phyloP scores from a whole-genome alignment of 2,113 vertebrate species.

The Burhinus oedicnemus region DNA sequence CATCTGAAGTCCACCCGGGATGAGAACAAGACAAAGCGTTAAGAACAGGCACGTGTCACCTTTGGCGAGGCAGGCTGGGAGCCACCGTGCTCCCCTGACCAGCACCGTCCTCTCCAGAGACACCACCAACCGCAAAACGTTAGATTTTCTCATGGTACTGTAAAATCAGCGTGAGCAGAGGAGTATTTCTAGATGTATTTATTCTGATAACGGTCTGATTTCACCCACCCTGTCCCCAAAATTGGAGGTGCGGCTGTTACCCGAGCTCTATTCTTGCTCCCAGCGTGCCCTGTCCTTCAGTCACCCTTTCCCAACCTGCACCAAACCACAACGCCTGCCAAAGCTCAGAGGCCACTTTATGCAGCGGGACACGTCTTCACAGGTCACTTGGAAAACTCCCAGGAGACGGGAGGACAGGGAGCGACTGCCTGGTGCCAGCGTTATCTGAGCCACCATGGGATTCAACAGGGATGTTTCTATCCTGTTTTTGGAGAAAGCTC shows the following conservation, averaged over 20 bases:
- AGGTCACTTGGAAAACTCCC: not conserved
- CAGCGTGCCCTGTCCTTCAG: fast-evolving
- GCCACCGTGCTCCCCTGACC: not conserved
- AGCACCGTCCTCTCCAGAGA: not conserved
- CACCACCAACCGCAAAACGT: fast-evolving
- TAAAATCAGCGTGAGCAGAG: not conserved
- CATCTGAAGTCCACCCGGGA: not conserved
- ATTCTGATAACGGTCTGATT: fast-evolving
- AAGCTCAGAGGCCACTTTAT: not conserved
- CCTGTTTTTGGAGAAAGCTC: not conserved
- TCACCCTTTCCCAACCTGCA: not conserved
- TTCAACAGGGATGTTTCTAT: fast-evolving
- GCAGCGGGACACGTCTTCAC: fast-evolving
- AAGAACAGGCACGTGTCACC: not conserved
- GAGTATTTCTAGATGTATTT: not conserved
- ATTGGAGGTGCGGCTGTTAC: not conserved
- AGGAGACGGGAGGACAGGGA: not conserved
- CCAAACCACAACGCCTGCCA: too few species aligned
- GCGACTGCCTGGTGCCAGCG: fast-evolving
- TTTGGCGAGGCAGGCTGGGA: not conserved
- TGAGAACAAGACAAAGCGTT: not conserved
- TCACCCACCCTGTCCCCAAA: too few species aligned
- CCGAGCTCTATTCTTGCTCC: not conserved
- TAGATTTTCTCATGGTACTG: too few species aligned
- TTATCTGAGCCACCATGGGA: fast-evolving